Conservation (phyloP, 2,888 invertebrate genomes). For the Eurytoma adleriae region DNA sequence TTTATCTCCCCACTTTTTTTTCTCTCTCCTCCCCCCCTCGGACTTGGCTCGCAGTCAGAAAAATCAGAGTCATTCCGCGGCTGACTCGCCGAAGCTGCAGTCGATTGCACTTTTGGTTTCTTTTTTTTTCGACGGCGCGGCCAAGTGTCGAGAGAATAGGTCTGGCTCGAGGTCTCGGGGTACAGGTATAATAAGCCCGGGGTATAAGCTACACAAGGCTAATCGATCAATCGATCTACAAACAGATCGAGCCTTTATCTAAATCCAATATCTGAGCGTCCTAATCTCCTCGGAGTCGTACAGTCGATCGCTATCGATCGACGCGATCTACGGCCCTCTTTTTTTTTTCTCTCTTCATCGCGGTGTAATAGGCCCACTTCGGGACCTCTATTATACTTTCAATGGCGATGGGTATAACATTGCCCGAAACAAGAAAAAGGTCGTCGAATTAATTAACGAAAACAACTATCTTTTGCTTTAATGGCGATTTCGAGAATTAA, state of each 20-base stretch:
- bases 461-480: no score
- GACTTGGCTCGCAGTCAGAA: conserved; percentile 15
- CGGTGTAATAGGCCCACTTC: background rate
- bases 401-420: no score
- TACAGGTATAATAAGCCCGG: conserved; percentile 20
- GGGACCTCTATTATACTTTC: no score
- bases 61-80: conserved; percentile 47
- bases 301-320: conserved; percentile 64
- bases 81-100: conserved; percentile 4
- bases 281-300: conserved; percentile 63
- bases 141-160: conserved; percentile 30
- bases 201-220: conserved; percentile 18
- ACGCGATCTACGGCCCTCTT: conserved; percentile 57
- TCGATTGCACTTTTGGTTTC: conserved; percentile 50
- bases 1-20: background rate
- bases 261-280: conserved; percentile 72
- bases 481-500: no score
- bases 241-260: conserved; percentile 66
- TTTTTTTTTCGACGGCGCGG: background rate
- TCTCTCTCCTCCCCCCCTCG: background rate
- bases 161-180: background rate
- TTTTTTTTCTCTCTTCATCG: conserved; percentile 15
- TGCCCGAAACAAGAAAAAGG: background rate
- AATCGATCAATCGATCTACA: conserved; percentile 63
- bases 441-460: background rate